phyloP scores from a whole-genome alignment of 2,888 invertebrate genomes.

The Amblyjoppa fuscipennis region DNA sequence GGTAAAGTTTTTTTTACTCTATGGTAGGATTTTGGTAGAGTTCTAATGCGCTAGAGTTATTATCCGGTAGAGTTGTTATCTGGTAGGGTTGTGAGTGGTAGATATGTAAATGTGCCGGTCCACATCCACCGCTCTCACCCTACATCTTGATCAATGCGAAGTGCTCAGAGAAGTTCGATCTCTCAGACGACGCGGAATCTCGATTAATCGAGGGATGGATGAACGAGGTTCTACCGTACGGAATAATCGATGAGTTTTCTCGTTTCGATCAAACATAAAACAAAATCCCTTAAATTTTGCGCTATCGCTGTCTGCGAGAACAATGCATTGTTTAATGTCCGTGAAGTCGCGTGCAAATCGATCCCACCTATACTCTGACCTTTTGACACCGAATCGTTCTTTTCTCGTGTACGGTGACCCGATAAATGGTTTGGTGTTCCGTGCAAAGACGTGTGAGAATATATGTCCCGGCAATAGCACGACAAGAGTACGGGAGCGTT shows the following conservation, averaged over 20 bases:
- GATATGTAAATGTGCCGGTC: too few species aligned
- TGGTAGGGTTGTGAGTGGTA: too few species aligned
- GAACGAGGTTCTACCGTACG: too few species aligned
- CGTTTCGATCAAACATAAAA: background rate
- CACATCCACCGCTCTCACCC: too few species aligned
- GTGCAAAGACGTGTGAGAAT: slow-evolving; percentile 8
- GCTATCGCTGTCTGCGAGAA: background rate
- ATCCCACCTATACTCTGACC: slow-evolving; percentile 1
- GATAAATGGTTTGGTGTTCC: background rate
- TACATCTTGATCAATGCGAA: too few species aligned
- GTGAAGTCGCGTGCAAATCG: background rate
- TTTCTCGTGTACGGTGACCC: slow-evolving; percentile 1
- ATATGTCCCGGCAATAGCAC: background rate
- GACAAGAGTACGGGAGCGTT: background rate
- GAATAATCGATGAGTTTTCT: background rate
- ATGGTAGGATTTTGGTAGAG: too few species aligned
- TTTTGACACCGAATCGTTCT: slow-evolving; percentile 13
- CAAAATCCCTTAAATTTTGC: background rate
- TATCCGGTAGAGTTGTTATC: too few species aligned
- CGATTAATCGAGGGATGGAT: too few species aligned
- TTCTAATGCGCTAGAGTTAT: too few species aligned
- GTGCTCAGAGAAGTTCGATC: too few species aligned
- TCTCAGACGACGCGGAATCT: too few species aligned
- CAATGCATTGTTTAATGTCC: background rate
- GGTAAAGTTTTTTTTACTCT: too few species aligned